Conservation (phyloP, 2,797 vertebrate genomes). For the Erethizon dorsatum region DNA sequence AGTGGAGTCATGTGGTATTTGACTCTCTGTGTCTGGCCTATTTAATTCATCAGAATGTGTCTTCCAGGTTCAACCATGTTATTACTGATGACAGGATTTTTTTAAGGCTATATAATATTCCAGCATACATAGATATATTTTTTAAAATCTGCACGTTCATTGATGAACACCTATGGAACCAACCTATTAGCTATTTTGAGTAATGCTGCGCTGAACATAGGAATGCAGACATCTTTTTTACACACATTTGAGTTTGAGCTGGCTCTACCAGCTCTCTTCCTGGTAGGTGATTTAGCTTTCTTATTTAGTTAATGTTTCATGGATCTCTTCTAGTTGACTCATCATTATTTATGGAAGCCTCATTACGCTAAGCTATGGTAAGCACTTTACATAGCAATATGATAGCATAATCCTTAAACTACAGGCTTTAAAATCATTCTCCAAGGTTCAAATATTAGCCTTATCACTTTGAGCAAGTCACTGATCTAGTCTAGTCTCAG, state of each 20-base stretch:
- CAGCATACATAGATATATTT: neutral
- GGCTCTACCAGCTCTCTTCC: neutral
- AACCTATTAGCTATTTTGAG: neutral
- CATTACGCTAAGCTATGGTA: neutral
- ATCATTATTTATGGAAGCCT: neutral
- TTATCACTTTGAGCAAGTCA: neutral
- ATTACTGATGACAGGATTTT: neutral
- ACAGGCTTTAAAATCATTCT: neutral
- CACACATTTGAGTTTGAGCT: neutral
- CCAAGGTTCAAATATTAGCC: neutral
- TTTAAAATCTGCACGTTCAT: neutral
- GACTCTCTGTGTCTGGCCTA: neutral
- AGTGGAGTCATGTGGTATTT: neutral
- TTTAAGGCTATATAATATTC: neutral
- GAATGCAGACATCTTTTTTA: neutral
- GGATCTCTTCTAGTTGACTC: neutral
- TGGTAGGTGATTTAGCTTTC: neutral
- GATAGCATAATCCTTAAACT: neutral
- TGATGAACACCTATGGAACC: neutral
- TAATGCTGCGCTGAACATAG: neutral
- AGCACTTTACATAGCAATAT: neutral
- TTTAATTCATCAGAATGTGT: neutral
- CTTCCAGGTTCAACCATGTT: neutral
- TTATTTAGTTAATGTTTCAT: slow-evolving; percentile 27
- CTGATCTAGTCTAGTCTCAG: neutral